Percentiles rank a stretch among this genome's conserved stretches.
phyloP scores from a whole-genome alignment of 2,888 invertebrate species.

The Aphodius granarius region DNA sequence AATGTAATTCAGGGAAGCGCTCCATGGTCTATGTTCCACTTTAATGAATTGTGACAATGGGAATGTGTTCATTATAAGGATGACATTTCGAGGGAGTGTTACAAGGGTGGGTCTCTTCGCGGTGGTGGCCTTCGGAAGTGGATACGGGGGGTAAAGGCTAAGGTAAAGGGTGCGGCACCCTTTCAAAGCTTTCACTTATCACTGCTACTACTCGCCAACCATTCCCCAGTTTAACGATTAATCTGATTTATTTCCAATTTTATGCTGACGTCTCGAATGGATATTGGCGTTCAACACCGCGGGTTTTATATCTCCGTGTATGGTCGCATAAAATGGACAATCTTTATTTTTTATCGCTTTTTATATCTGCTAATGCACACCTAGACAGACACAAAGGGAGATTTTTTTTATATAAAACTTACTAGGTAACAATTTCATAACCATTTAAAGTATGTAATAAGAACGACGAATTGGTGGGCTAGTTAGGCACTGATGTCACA shows the following conservation, averaged over 20 bases:
- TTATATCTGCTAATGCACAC: too few species aligned
- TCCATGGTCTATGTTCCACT: not conserved
- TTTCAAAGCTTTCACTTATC: not conserved
- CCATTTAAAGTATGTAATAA: too few species aligned
- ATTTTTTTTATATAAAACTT: too few species aligned
- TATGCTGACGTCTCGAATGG: not conserved
- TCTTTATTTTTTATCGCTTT: not conserved
- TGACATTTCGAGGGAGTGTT: constrained; percentile 28
- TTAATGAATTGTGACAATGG: constrained; percentile 19
- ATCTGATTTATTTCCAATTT: not conserved
- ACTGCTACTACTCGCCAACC: not conserved
- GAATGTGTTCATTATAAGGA: constrained; percentile 24
- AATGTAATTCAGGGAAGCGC: not conserved
- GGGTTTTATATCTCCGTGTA: not conserved
- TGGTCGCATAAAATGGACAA: not conserved
- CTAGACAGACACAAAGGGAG: too few species aligned
- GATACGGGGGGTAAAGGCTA: constrained; percentile 20
- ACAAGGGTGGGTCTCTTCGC: constrained; percentile 19
- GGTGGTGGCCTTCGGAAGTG: not conserved
- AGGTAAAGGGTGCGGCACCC: constrained; percentile 25
- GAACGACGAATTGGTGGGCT: too few species aligned
- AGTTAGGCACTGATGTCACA: too few species aligned
- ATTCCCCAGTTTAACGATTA: not conserved
- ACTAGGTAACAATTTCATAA: too few species aligned
- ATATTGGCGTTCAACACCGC: not conserved